Conservation (phyloP, 2,888 invertebrate species). For the Synergus gifuensis region DNA sequence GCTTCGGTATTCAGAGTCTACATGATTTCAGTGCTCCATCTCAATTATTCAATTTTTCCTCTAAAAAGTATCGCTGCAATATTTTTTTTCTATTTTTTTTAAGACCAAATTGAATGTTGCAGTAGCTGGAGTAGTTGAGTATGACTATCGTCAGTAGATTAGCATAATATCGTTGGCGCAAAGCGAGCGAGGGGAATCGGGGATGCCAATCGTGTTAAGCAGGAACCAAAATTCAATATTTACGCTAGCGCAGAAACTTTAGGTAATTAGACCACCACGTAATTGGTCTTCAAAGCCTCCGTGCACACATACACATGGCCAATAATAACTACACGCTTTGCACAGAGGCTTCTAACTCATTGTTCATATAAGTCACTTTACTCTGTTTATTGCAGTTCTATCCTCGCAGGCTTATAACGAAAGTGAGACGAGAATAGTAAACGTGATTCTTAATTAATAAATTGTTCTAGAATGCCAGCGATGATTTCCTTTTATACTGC, state of each 20-base stretch:
- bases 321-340: conserved; percentile 30
- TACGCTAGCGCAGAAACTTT: conserved; percentile 64
- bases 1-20: neutral
- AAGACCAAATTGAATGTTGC: neutral
- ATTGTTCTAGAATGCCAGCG: neutral
- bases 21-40: neutral
- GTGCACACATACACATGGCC: conserved; percentile 46
- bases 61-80: neutral
- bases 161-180: conserved; percentile 59
- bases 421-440: neutral
- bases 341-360: conserved; percentile 19
- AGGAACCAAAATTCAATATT: conserved; percentile 68
- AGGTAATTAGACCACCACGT: conserved; percentile 66
- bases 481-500: too few species aligned
- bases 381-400: neutral
- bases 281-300: conserved; percentile 55
- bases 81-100: neutral
- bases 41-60: neutral
- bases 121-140: conserved; percentile 4
- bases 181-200: conserved; percentile 51
- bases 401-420: neutral
- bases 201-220: conserved; percentile 62
- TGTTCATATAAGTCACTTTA: conserved; percentile 17
- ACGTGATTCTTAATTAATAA: neutral
- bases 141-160: conserved; percentile 50